phyloP scores from a whole-genome alignment of 2,113 vertebrate genomes.

The Callipepla squamata region DNA sequence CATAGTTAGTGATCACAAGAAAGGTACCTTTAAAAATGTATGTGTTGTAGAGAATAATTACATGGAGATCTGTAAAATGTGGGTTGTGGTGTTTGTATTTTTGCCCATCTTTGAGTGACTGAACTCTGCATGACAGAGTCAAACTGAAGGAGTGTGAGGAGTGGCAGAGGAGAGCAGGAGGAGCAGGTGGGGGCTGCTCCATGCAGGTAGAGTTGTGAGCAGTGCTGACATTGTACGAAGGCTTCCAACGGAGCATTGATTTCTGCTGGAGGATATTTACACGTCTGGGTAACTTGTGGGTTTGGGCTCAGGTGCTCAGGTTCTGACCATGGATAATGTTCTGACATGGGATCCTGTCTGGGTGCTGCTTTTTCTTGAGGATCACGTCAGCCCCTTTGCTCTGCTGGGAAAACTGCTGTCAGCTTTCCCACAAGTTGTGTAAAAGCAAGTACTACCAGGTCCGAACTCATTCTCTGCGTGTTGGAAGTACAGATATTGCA shows the following conservation, averaged over 20 bases:
- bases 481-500: neutral
- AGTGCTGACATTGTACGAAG: neutral
- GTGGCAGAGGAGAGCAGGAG: neutral
- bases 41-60: neutral
- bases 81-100: neutral
- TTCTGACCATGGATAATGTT: neutral
- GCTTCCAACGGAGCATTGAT: neutral
- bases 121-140: neutral
- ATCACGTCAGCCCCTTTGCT: neutral
- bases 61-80: neutral
- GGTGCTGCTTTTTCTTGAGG: neutral
- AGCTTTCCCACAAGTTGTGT: neutral
- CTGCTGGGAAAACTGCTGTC: neutral
- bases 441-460: neutral
- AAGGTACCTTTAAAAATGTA: neutral
- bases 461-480: neutral
- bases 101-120: neutral
- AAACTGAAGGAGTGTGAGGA: neutral
- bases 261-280: neutral
- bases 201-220: neutral
- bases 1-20: neutral
- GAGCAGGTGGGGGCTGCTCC: neutral
- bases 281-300: neutral
- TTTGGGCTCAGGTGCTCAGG: neutral
- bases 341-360: neutral